phyloP scores from a whole-genome alignment of 2,113 vertebrate genomes.

The Mormyrus iriodes region DNA sequence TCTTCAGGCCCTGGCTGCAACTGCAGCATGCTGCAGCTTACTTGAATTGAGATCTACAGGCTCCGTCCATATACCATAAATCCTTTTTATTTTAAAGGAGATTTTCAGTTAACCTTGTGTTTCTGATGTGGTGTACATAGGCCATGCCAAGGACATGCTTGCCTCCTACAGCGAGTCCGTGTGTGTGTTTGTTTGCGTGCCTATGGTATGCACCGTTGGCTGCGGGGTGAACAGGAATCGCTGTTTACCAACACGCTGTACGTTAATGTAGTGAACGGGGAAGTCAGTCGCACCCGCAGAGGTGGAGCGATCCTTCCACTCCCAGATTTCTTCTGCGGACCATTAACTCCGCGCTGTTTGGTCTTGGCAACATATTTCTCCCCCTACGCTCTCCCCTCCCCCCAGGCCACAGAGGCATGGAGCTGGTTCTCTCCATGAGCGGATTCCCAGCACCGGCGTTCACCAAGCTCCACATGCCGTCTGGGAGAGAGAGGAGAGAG shows the following conservation, averaged over 20 bases:
- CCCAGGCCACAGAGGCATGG: neutral
- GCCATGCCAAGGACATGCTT: neutral
- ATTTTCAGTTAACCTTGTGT: neutral
- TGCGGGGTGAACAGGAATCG: neutral
- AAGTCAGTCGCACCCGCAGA: neutral
- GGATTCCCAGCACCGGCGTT: neutral
- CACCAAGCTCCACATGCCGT: neutral
- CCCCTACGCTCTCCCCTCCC: neutral
- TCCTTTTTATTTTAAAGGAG: neutral
- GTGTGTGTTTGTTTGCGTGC: neutral
- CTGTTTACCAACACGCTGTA: neutral
- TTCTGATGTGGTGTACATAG: neutral
- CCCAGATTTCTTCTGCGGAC: constrained; percentile 2
- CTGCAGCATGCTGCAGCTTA: neutral
- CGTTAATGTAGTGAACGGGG: constrained; percentile 5
- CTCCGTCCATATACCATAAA: neutral
- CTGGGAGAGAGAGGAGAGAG: neutral
- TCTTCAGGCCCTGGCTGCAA: neutral
- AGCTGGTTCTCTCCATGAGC: neutral
- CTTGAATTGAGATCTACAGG: neutral
- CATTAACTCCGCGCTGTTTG: neutral
- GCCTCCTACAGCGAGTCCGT: neutral
- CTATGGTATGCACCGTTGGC: neutral
- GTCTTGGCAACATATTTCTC: neutral
- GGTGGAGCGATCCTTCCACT: neutral